Evolutionary conservation across 1,140 invertebrate species (phyloP).

Genomic region (Lepidurus packardi): DNA sequence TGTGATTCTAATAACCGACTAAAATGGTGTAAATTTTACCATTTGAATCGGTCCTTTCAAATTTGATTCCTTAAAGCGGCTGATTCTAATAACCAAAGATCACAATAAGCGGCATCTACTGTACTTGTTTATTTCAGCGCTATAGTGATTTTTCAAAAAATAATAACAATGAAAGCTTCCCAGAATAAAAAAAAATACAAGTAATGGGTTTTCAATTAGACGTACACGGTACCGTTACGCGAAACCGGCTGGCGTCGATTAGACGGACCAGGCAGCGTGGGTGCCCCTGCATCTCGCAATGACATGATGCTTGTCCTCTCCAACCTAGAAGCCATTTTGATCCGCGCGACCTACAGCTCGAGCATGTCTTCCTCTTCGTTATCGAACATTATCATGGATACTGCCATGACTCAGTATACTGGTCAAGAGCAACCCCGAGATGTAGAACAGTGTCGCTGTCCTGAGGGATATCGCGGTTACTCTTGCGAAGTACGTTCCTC

Average conservation of each 20-base stretch:
- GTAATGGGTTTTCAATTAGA: constrained; percentile 41
- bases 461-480: constrained; percentile 68
- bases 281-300: constrained; percentile 53
- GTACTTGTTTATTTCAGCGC: too few species aligned
- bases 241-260: constrained; percentile 58
- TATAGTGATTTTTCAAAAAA: too few species aligned
- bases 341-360: constrained; percentile 72
- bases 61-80: too few species aligned
- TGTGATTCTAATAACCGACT: too few species aligned
- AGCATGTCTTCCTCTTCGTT: constrained; percentile 58
- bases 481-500: constrained; percentile 63
- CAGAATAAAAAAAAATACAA: too few species aligned
- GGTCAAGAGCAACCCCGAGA: constrained; percentile 54
- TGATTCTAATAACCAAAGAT: too few species aligned
- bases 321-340: constrained; percentile 73
- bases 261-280: constrained; percentile 41
- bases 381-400: constrained; percentile 59
- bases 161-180: too few species aligned
- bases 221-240: constrained; percentile 55
- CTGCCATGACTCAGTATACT: constrained; percentile 57
- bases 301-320: constrained; percentile 79
- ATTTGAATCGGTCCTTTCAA: too few species aligned
- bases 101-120: too few species aligned
- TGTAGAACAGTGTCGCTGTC: constrained; percentile 80
- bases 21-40: too few species aligned